Percentiles rank a stretch among this genome's conserved stretches.
These are phyloP conservation scores for Chironomus tepperi DNA, from an alignment of 1,140 invertebrate species.

Conservation along the genomic window DNA sequence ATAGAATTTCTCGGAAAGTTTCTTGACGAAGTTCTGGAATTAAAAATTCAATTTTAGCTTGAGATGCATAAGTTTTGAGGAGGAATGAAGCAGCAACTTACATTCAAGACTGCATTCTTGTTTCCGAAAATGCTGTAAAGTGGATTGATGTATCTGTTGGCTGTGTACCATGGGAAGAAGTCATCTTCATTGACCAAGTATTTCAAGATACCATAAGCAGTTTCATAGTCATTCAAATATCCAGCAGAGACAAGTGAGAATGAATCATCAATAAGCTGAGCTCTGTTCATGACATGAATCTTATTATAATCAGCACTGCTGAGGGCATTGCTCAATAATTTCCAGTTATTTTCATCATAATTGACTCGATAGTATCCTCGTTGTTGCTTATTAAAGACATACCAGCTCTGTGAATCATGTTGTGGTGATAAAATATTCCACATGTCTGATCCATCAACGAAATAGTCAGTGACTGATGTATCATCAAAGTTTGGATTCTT, in stretches of 20 bases:
- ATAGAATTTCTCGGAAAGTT: background rate
- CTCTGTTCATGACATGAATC: too few relatives aligned
- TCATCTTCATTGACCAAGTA: background rate
- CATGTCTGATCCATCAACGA: background rate
- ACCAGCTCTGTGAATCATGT: background rate
- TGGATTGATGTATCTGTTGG: background rate
- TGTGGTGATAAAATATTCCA: background rate
- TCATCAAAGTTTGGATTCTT: too few relatives aligned
- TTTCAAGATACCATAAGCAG: background rate
- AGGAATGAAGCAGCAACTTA: too few relatives aligned
- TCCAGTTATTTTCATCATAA: too few relatives aligned
- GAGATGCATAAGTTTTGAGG: too few relatives aligned
- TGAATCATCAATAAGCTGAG: too few relatives aligned
- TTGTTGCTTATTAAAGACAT: too few relatives aligned
- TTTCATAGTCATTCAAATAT: background rate
- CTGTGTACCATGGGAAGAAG: background rate
- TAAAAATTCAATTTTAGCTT: background rate
- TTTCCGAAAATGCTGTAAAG: background rate
- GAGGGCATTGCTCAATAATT: too few relatives aligned
- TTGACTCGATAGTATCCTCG: too few relatives aligned
- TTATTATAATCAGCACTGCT: too few relatives aligned
- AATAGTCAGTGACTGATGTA: too few relatives aligned
- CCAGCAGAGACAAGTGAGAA: background rate
- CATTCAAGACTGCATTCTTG: background rate
- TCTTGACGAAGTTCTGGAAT: background rate